A percentile compares a stretch with the other conserved stretches of the same genome.
Conservation (phyloP, 1,140 invertebrate genomes). For the Metopolophium dirhodum region DNA sequence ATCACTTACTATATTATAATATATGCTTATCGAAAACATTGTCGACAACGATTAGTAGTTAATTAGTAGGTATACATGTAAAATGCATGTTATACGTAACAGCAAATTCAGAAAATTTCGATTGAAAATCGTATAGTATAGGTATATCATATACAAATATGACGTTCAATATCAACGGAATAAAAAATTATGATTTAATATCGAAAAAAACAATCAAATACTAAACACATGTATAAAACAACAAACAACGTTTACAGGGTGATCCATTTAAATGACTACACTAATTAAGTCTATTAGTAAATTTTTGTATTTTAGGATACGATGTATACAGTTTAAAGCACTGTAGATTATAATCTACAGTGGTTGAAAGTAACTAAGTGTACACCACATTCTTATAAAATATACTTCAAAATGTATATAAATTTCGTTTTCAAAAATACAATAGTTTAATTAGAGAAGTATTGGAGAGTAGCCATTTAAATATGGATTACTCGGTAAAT, state of each 20-base stretch:
- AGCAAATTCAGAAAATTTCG: not conserved
- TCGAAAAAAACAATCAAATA: not conserved
- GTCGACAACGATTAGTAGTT: not conserved
- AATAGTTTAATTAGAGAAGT: not conserved
- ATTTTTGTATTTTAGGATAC: not conserved
- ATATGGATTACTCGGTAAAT: not conserved
- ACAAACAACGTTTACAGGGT: not conserved
- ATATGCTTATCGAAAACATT: not conserved
- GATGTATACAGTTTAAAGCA: too few species aligned
- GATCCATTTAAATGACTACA: not conserved
- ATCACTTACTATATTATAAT: not conserved
- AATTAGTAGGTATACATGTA: not conserved
- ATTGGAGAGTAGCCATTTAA: not conserved
- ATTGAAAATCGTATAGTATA: too few species aligned
- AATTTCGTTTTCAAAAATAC: not conserved
- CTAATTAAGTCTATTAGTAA: not conserved
- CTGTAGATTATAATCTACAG: too few species aligned
- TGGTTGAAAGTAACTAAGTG: not conserved
- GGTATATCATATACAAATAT: too few species aligned
- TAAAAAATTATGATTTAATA: not conserved
- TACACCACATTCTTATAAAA: too few species aligned
- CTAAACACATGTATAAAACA: not conserved
- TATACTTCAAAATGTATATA: not conserved
- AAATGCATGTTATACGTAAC: not conserved
- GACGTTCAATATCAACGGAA: not conserved